These are phyloP conservation scores for Adelphocoris suturalis DNA, from an alignment of 2,888 invertebrate species.

Conservation along the genomic window DNA sequence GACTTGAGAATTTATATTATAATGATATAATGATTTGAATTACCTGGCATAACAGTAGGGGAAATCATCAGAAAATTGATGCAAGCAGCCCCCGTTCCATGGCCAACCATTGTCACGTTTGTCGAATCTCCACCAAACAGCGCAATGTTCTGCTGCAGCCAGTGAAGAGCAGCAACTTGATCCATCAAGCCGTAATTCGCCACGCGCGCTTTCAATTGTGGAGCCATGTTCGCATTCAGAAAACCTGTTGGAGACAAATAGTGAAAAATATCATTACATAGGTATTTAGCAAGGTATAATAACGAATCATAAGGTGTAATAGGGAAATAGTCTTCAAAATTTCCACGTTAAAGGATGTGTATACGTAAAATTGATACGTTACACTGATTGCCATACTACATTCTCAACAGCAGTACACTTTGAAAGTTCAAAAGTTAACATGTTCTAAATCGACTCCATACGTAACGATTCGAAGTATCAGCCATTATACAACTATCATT, in stretches of 20 bases:
- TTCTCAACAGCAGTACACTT: too few species aligned
- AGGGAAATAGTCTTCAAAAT: too few species aligned
- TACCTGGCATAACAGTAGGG: conserved; percentile 93
- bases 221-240: conserved; percentile 92
- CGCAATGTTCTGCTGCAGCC: conserved; percentile 97
- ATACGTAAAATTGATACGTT: too few species aligned
- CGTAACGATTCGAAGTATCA: too few species aligned
- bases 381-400: too few species aligned
- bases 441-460: too few species aligned
- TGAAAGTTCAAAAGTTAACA: too few species aligned
- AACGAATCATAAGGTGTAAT: too few species aligned
- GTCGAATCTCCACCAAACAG: conserved; percentile 96
- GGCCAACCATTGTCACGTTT: conserved; percentile 95
- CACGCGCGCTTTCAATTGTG: conserved; percentile 91
- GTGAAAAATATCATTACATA: neutral
- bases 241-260: conserved; percentile 83
- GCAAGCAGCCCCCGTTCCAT: conserved; percentile 97
- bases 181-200: conserved; percentile 99
- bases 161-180: conserved; percentile 97
- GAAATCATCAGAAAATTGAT: conserved; percentile 98
- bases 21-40: neutral
- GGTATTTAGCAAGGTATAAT: neutral
- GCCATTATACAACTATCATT: too few species aligned
- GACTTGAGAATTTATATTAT: too few species aligned
- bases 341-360: too few species aligned